These are phyloP conservation scores for Acomys russatus DNA, from an alignment of 2,797 vertebrate species.

Conservation along the genomic window DNA sequence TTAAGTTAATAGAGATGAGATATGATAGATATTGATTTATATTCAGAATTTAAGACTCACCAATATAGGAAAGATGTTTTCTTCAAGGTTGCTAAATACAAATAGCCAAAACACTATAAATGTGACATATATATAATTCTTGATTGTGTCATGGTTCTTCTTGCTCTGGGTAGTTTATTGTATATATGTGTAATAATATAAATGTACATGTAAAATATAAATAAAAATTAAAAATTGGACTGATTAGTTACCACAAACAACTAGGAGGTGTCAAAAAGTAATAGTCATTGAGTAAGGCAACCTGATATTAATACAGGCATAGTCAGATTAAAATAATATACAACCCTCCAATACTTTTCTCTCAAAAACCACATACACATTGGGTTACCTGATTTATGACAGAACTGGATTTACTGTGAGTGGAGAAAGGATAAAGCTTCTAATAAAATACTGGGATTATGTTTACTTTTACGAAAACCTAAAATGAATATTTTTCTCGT, in stretches of 20 bases:
- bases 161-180: too few relatives aligned
- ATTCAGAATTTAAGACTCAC: too few relatives aligned
- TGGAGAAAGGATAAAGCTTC: not conserved
- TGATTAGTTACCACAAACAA: not conserved
- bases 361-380: not conserved
- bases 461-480: not conserved
- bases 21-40: too few relatives aligned
- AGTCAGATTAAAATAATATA: not conserved
- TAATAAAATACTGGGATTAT: not conserved
- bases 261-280: not conserved
- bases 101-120: too few relatives aligned
- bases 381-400: not conserved
- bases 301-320: not conserved
- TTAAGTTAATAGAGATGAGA: too few relatives aligned
- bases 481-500: not conserved
- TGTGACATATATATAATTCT: too few relatives aligned
- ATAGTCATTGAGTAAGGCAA: not conserved
- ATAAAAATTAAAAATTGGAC: not conserved
- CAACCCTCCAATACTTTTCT: rapidly evolving
- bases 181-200: too few relatives aligned
- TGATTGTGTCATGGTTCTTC: too few relatives aligned
- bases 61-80: too few relatives aligned
- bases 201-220: too few relatives aligned
- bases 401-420: not conserved
- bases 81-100: too few relatives aligned